Evolutionary conservation across 2,888 invertebrate genomes (phyloP).

Genomic region (Arge pagana): DNA sequence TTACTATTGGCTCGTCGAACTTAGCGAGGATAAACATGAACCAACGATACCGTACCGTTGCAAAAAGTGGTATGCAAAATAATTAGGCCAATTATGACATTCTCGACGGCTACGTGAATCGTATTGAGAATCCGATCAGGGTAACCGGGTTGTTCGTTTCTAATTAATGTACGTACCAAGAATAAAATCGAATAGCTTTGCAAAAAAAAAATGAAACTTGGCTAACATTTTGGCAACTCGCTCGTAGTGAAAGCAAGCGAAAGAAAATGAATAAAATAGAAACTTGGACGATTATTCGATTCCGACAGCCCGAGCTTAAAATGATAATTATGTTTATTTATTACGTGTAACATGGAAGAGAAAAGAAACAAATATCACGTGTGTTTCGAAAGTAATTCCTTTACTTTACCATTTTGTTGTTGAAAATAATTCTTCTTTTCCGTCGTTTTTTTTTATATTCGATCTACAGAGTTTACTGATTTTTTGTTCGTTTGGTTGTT

Average conservation of each 20-base stretch:
- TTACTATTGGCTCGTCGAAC: no score
- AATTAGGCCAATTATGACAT: constrained; percentile 16
- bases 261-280: constrained; percentile 1
- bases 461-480: constrained; percentile 20
- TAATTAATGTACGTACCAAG: constrained; percentile 7
- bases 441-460: constrained; percentile 21
- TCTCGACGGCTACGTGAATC: constrained; percentile 15
- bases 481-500: no score
- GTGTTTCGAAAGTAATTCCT: constrained; percentile 23
- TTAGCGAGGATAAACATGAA: no score
- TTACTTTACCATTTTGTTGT: constrained; percentile 26
- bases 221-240: background rate
- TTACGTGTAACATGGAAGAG: constrained; percentile 12
- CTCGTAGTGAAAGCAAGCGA: no score
- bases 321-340: constrained; percentile 27
- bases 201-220: constrained; percentile 11
- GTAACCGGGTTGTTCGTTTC: constrained; percentile 14
- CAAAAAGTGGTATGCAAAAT: constrained; percentile 14
- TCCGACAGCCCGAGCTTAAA: constrained; percentile 25
- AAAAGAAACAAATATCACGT: background rate
- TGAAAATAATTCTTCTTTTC: constrained; percentile 22
- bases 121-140: constrained; percentile 17
- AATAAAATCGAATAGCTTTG: constrained; percentile 16
- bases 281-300: background rate
- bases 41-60: constrained; percentile 12